A percentile compares a stretch with the other conserved stretches of the same genome.
Evolutionary conservation across 2,797 vertebrate genomes (phyloP).

Genomic region (Propithecus deckenii): DNA sequence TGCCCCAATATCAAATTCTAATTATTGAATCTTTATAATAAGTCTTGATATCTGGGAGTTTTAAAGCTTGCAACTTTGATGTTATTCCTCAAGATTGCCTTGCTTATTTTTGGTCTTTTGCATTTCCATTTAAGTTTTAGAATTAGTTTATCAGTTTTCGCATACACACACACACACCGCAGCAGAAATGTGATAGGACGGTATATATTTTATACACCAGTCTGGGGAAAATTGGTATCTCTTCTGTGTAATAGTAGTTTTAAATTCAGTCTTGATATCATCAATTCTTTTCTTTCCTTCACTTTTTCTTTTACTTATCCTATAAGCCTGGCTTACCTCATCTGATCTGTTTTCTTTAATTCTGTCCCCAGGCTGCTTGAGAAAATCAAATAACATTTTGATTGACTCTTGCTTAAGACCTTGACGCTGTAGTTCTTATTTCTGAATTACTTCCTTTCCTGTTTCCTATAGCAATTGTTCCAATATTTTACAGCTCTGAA

Average conservation of each 20-base stretch:
- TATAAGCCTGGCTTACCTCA: constrained; percentile 12
- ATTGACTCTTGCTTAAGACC: constrained; percentile 32
- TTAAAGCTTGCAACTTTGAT: not conserved
- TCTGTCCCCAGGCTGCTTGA: constrained; percentile 40
- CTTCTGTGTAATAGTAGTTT: not conserved
- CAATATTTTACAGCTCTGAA: not conserved
- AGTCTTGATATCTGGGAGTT: not conserved
- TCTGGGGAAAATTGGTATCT: not conserved
- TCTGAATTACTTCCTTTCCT: constrained; percentile 34
- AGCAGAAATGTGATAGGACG: constrained; percentile 33
- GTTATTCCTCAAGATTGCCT: not conserved
- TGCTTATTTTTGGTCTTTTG: constrained; percentile 17
- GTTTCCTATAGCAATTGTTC: not conserved
- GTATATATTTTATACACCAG: not conserved
- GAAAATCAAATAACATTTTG: constrained; percentile 43
- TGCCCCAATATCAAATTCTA: not conserved
- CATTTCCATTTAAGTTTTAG: constrained; percentile 9
- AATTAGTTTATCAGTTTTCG: constrained; percentile 24
- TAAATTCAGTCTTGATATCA: constrained; percentile 2
- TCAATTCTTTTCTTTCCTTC: not conserved
- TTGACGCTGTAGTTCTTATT: constrained; percentile 44
- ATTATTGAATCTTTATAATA: not conserved
- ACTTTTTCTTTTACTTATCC: not conserved
- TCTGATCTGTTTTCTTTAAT: constrained; percentile 54
- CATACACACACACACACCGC: not conserved